Evolutionary conservation across 2,888 invertebrate species (phyloP).

Genomic region (Dendrolimus houi): DNA sequence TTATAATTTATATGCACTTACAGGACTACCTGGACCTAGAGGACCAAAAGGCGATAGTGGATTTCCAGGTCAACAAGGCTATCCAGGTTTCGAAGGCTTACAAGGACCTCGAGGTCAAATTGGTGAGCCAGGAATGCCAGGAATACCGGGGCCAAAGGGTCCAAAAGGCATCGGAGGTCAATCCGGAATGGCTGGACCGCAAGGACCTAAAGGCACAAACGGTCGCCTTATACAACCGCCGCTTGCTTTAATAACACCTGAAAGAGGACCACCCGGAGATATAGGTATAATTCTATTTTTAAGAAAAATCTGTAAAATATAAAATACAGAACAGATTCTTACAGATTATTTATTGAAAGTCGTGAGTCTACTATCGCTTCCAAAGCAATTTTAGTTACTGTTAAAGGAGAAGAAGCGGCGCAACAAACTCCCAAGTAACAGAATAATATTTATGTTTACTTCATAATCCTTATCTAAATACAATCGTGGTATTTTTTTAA

Average conservation of each 20-base stretch:
- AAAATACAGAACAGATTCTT: not conserved
- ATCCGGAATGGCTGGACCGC: slow-evolving; percentile 55
- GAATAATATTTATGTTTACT: not conserved
- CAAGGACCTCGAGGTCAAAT: slow-evolving; percentile 39
- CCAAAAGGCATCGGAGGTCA: slow-evolving; percentile 56
- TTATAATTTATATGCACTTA: too few species aligned
- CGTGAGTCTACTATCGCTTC: too few species aligned
- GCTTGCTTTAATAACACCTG: slow-evolving; percentile 37
- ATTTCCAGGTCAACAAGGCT: slow-evolving; percentile 41
- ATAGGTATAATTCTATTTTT: slow-evolving; percentile 47
- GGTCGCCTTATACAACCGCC: slow-evolving; percentile 49
- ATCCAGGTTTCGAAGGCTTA: slow-evolving; percentile 41
- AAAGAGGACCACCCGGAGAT: slow-evolving; percentile 77
- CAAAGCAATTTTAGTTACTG: too few species aligned
- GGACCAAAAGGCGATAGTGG: slow-evolving; percentile 53
- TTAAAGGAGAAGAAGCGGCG: too few species aligned
- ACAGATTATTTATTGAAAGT: too few species aligned
- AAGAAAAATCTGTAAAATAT: not conserved
- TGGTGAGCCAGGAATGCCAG: slow-evolving; percentile 52
- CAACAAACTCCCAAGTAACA: too few species aligned
- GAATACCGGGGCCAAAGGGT: slow-evolving; percentile 68
- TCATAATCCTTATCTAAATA: too few species aligned
- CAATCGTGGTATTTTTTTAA: too few species aligned
- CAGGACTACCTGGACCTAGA: slow-evolving; percentile 47
- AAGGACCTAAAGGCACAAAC: slow-evolving; percentile 65